These are phyloP conservation scores for Physella acuta DNA, from an alignment of 1,140 invertebrate genomes.

Conservation along the genomic window DNA sequence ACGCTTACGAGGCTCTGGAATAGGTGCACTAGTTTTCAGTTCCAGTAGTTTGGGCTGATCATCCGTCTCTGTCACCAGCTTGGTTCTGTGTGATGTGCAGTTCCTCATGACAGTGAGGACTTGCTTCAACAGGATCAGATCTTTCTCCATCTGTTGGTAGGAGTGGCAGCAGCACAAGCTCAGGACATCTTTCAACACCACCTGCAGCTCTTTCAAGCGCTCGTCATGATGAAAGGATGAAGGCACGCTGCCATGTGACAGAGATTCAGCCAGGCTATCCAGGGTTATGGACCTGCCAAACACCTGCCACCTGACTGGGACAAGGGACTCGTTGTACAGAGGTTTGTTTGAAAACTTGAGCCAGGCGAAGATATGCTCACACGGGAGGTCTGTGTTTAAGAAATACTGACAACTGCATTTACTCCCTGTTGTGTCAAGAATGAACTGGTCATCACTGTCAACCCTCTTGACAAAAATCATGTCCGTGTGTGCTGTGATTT, in stretches of 20 bases:
- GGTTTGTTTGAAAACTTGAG: neutral
- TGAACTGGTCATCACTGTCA: constrained; percentile 3
- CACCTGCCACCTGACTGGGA: constrained; percentile 19
- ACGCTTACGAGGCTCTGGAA: neutral
- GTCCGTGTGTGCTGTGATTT: neutral
- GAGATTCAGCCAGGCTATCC: constrained; percentile 13
- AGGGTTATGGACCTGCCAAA: constrained; percentile 17
- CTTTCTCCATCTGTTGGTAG: constrained; percentile 16
- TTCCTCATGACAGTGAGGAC: constrained; percentile 7
- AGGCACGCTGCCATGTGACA: constrained; percentile 10
- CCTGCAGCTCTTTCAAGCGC: constrained; percentile 11
- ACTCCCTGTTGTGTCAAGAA: neutral
- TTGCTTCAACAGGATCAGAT: constrained; percentile 12
- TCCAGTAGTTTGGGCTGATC: neutral
- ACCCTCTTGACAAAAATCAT: constrained; percentile 9
- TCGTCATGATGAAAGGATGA: constrained; percentile 14
- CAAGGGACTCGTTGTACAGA: constrained; percentile 11
- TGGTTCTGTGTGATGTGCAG: neutral
- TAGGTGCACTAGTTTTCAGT: neutral
- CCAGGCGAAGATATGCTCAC: constrained; percentile 22
- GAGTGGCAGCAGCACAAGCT: constrained; percentile 2
- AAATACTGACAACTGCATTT: constrained; percentile 16
- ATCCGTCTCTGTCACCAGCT: neutral
- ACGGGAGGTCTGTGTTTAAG: constrained; percentile 1
- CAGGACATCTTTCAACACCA: neutral